Conservation (phyloP, 1,140 invertebrate genomes). For the Chironomus striatipennis region DNA sequence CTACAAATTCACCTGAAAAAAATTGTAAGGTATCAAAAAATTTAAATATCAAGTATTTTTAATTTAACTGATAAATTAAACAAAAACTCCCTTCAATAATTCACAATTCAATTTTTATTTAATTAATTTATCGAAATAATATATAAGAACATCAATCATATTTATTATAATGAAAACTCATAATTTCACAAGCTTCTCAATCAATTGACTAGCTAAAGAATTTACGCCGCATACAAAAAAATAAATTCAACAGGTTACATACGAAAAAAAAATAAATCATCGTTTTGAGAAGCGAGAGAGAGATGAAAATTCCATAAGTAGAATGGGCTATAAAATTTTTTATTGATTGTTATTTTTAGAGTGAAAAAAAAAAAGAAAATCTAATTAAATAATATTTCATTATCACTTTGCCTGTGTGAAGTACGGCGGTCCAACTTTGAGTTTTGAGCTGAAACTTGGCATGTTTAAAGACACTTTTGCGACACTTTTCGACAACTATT, state of each 20-base stretch:
- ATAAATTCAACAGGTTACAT: background rate
- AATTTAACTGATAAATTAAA: background rate
- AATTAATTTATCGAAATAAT: background rate
- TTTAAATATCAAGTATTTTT: too few species aligned
- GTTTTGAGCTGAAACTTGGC: too few species aligned
- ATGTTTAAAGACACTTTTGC: too few species aligned
- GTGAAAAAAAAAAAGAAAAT: background rate
- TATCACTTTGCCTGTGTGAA: too few species aligned
- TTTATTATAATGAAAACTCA: background rate
- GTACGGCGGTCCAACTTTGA: too few species aligned
- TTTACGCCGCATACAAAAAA: too few species aligned
- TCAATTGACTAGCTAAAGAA: background rate
- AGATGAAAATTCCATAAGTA: background rate
- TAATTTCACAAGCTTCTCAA: background rate
- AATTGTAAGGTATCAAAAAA: too few species aligned
- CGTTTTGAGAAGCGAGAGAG: background rate
- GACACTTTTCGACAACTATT: too few species aligned
- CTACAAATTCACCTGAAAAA: too few species aligned
- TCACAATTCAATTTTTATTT: background rate
- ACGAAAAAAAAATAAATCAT: background rate
- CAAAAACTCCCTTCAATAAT: background rate
- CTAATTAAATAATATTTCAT: conserved; percentile 20
- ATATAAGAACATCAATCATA: background rate
- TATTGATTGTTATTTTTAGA: background rate
- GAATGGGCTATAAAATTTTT: background rate